Conservation (phyloP, 2,797 vertebrate species). For the Chromis chromis region DNA sequence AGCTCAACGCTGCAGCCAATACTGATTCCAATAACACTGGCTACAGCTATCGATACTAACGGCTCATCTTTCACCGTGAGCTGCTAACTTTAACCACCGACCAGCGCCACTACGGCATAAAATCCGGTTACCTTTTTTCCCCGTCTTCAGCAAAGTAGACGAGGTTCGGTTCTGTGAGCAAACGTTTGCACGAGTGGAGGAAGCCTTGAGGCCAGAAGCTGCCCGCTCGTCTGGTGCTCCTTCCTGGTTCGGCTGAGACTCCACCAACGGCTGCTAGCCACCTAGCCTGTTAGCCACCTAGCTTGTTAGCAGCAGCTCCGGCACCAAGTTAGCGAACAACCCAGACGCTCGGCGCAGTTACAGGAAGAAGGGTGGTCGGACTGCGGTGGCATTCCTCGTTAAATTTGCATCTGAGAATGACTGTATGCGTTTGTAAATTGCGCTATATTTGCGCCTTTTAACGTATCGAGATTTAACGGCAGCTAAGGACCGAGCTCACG, state of each 20-base stretch:
- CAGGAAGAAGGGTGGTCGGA: neutral
- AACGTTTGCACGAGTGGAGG: neutral
- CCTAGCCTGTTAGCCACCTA: conserved; percentile 24
- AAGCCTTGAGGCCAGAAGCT: conserved; percentile 51
- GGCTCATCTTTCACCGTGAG: neutral
- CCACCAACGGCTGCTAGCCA: conserved; percentile 61
- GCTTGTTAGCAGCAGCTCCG: conserved; percentile 14
- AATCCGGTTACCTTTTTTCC: conserved; percentile 48
- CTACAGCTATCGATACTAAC: neutral
- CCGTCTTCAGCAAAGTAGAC: too few species aligned
- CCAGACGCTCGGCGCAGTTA: neutral
- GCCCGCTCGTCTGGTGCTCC: conserved; percentile 46
- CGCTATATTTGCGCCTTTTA: neutral
- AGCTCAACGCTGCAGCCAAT: neutral
- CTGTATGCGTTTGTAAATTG: neutral
- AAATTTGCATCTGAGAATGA: accelerated
- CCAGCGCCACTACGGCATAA: too few species aligned
- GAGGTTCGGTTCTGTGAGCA: neutral
- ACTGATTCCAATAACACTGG: neutral
- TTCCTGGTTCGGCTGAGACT: conserved; percentile 66
- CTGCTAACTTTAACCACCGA: neutral
- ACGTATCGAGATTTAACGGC: neutral
- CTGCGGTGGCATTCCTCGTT: neutral
- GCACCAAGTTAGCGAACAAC: conserved; percentile 1
- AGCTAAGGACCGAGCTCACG: conserved; percentile 29